A percentile compares a stretch with the other conserved stretches of the same genome.
These are phyloP conservation scores for Larimichthys polyactis DNA, from an alignment of 2,113 vertebrate genomes.

Conservation along the genomic window DNA sequence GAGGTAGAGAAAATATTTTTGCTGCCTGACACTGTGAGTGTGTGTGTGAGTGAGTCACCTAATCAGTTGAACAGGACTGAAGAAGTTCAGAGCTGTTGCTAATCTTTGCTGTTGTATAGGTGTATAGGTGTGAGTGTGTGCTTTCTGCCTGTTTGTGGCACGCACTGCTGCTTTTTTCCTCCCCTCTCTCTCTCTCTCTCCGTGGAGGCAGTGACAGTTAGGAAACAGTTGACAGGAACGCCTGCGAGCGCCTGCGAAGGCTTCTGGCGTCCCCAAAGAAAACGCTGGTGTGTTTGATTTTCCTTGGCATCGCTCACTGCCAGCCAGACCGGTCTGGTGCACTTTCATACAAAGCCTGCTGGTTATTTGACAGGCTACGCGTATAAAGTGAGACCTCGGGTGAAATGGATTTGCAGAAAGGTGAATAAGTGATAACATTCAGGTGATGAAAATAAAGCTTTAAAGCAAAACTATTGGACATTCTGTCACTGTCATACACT, in stretches of 20 bases:
- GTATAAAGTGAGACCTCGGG: slow-evolving; percentile 5
- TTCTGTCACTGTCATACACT: too few relatives aligned
- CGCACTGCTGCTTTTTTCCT: slow-evolving; percentile 1
- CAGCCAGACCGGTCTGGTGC: slow-evolving; percentile 33
- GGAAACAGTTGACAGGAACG: slow-evolving; percentile 40
- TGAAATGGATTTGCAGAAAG: neutral
- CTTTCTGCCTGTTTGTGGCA: slow-evolving; percentile 2
- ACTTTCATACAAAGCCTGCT: slow-evolving; percentile 38
- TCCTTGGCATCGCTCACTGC: slow-evolving; percentile 63
- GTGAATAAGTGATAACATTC: neutral
- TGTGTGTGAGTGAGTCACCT: neutral
- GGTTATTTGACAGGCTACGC: neutral
- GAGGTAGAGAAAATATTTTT: slow-evolving; percentile 44
- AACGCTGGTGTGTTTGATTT: slow-evolving; percentile 62
- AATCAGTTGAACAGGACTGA: neutral
- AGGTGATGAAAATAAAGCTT: neutral
- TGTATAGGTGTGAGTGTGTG: neutral
- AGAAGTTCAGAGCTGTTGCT: neutral
- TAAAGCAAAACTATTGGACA: too few relatives aligned
- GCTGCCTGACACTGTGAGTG: neutral
- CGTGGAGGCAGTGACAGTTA: slow-evolving; percentile 23
- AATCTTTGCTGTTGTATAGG: neutral
- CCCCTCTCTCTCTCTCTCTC: neutral
- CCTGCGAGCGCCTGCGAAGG: slow-evolving; percentile 41
- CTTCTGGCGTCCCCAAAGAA: slow-evolving; percentile 49